A percentile compares a stretch with the other conserved stretches of the same genome.
phyloP scores from a whole-genome alignment of 2,888 invertebrate species.

The Gryllus longicercus region DNA sequence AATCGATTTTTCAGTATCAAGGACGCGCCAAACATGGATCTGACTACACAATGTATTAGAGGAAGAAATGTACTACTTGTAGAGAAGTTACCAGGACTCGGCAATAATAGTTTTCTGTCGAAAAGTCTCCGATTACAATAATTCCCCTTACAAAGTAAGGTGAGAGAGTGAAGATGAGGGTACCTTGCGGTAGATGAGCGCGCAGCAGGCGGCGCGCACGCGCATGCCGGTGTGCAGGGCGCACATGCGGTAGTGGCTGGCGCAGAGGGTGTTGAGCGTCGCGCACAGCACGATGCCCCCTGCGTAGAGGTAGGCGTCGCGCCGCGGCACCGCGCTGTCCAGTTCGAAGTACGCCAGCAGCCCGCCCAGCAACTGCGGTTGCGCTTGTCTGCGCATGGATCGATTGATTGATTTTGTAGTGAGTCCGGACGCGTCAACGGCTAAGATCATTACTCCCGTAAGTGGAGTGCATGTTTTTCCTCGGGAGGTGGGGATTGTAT shows the following conservation, averaged over 20 bases:
- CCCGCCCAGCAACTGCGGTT: conserved; percentile 63
- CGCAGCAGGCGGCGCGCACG: conserved; percentile 76
- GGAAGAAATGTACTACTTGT: too few species aligned
- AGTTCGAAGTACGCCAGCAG: conserved; percentile 63
- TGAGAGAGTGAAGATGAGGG: too few species aligned
- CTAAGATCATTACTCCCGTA: not conserved
- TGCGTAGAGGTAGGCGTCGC: conserved; percentile 49
- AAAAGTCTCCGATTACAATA: too few species aligned
- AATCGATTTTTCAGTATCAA: too few species aligned
- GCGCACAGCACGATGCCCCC: conserved; percentile 44
- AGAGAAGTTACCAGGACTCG: too few species aligned
- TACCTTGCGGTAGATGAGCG: conserved; percentile 76
- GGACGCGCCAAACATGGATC: too few species aligned
- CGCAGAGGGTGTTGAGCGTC: conserved; percentile 54
- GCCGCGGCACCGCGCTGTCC: conserved; percentile 50
- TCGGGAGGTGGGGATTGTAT: too few species aligned
- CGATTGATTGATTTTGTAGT: not conserved
- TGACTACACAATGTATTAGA: too few species aligned
- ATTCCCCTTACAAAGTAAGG: too few species aligned
- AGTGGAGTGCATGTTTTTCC: too few species aligned
- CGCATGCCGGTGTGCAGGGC: conserved; percentile 76
- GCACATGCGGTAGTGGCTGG: conserved; percentile 64
- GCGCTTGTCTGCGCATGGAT: conserved; percentile 55
- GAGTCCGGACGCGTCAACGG: not conserved
- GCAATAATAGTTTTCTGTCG: too few species aligned